Base-by-base conservation (phyloP, 53 echinoderm and acorn worm genomes). In the Patiria pectinifera region DNA sequence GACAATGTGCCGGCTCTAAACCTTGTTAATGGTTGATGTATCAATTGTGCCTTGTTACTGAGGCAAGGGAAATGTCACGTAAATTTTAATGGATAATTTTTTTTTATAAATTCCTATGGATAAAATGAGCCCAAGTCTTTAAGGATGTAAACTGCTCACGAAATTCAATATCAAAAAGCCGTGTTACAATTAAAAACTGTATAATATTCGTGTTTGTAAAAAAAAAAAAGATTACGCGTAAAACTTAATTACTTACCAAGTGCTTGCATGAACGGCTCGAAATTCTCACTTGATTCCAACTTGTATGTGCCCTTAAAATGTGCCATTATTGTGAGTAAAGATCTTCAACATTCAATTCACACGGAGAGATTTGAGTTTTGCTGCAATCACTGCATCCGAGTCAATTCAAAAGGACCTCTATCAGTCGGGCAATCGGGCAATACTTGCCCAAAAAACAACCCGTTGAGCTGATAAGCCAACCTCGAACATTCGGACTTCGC, bases 221-320 rank as follows among this genome's bases (percentile, higher is more conserved):
- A 6, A 53, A 79, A 44, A 3, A 18, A 1, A 9, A 4, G 6
- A 45, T 46, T 18, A 12, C 6, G 16, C 24, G 2, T 16, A 63
- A 15, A 9, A 16, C 53, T 21, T 16, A 44, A n/a, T 61, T 53
- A 78, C 97, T 97, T 89, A 97, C 97, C 97, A 13, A 97, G 72
- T 9, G 93, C 97, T 49, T 85, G 22, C 97, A 97, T 97, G 78
- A 95, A 97, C 71, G 94, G 91, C 18, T 97, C 97, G 69, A 97
- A 97, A 21, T 97, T 97, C 44, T 94, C 93, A 71, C 95, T 95
- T 10, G 89, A 91, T 0, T 84, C 93, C 77, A 97, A 81, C 71
- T 90, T 95, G 91, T 89, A 96, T 77, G 77, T 87, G 74, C 96
- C 96, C 2, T 76, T 69, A 66, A 85, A 90, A 0, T 90, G 80